Evolutionary conservation across 2,888 invertebrate genomes (phyloP), one percentile per base, ranked within the genome.

Genomic region (Augiades crinisus): DNA sequence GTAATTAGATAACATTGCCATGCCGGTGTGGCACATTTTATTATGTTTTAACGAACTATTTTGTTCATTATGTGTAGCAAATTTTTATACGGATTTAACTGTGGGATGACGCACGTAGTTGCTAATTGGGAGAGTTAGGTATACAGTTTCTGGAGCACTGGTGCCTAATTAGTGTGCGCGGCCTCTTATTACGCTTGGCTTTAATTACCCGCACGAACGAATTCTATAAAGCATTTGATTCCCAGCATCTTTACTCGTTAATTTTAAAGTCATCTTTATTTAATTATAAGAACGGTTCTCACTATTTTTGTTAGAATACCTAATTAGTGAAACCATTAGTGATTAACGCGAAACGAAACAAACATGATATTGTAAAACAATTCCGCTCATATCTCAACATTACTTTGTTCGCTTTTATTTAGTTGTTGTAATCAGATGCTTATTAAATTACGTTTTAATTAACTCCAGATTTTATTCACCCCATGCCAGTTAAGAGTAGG

Each of bases 41-140:
- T n/a, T n/a, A n/a, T n/a, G n/a, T n/a, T 21, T 24, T 40, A 21
- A 38, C 22, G 13, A 22, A 8, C 7, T 14, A 13, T 22, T 38
- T 13, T 7, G 8, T 22, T 38, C 21, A 12, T 22, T 22, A 27
- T 14, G 12, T 14, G 24, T 13, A 27, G 10, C 24, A 2, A 21
- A 12, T 37, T 37, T 21, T 37, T 37, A 12, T 37, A 21, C 37
- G 21, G 34, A 8, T 17, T 7, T 17, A 36, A 16, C 45, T 31
- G 37, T 51, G 41, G 47, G 56, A 60, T 58, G 54, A 63, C 58
- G 51, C 57, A 74, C 64, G 64, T 66, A 62, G 67, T 58, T 68
- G 65, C 69, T 81, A 83, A 83, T 82, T 83, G 74, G 77, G 67
- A 72, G 74, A 76, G 72, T 76, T 78, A 75, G 75, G 69, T 73